Percentiles rank a stretch among this genome's conserved stretches.
Evolutionary conservation across 2,888 invertebrate genomes (phyloP).

Genomic region (Parapristionchus giblindavisi): DNA sequence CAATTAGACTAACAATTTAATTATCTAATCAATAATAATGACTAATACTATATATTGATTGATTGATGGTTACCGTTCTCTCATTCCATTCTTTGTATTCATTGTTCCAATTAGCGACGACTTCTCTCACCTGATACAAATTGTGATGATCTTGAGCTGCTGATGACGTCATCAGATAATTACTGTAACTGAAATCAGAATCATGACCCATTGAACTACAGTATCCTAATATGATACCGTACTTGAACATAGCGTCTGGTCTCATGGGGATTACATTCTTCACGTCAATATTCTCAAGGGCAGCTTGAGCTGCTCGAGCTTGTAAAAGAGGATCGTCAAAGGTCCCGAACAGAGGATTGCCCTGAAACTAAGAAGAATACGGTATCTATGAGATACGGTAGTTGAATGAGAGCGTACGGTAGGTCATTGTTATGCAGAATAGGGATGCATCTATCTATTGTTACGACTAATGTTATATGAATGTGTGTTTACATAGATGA

Average conservation of each 20-base stretch:
- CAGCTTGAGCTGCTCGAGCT: conserved; percentile 57
- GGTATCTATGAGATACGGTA: conserved; percentile 5
- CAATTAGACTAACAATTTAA: too few relatives aligned
- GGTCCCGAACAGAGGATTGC: conserved; percentile 44
- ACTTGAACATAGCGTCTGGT: conserved; percentile 67
- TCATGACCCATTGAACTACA: conserved; percentile 14
- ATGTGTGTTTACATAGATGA: background rate
- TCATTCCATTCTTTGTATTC: too few relatives aligned
- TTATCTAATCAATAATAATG: too few relatives aligned
- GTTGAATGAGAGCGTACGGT: background rate
- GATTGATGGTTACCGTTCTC: too few relatives aligned
- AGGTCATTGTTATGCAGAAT: conserved; percentile 2
- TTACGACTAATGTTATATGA: conserved; percentile 4
- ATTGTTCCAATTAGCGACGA: too few relatives aligned
- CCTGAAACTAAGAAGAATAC: conserved; percentile 39
- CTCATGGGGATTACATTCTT: conserved; percentile 63
- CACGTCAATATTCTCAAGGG: conserved; percentile 65
- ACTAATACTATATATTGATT: too few relatives aligned
- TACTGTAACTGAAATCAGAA: conserved; percentile 43
- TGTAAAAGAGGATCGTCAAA: conserved; percentile 63
- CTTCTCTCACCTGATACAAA: conserved; percentile 19
- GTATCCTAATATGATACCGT: conserved; percentile 27
- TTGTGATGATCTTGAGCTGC: conserved; percentile 30
- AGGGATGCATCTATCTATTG: background rate
- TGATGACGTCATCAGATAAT: conserved; percentile 51